Evolutionary conservation across 1,140 invertebrate genomes (phyloP).

Genomic region (Sinella curviseta): DNA sequence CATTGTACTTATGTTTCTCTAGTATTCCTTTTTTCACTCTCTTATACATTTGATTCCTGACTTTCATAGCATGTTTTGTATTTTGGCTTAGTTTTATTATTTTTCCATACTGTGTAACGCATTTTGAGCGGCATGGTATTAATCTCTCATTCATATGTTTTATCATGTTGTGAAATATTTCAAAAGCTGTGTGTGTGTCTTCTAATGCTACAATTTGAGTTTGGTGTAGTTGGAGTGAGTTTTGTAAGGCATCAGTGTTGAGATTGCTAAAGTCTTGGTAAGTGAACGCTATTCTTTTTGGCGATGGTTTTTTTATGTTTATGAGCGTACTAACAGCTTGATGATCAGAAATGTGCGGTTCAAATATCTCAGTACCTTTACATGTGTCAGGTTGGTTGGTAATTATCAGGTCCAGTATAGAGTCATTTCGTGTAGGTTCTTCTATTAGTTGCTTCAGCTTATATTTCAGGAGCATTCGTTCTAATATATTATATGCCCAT

Average conservation of each 20-base stretch:
- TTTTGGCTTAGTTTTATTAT: not conserved
- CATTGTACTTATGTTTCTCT: no score
- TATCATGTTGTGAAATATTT: no score
- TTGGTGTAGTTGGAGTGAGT: not conserved
- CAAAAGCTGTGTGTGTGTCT: not conserved
- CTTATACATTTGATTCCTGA: no score
- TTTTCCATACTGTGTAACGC: not conserved
- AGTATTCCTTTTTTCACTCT: no score
- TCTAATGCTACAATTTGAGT: not conserved
- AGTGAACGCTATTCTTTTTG: not conserved
- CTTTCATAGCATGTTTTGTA: not conserved
- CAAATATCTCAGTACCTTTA: not conserved
- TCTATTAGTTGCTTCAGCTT: not conserved
- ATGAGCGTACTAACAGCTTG: not conserved
- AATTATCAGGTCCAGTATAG: not conserved
- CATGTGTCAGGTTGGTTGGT: not conserved
- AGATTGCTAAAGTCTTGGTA: not conserved
- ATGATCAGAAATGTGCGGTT: not conserved
- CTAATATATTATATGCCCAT: not conserved
- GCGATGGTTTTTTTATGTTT: not conserved
- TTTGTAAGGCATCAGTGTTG: no score
- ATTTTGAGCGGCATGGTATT: not conserved
- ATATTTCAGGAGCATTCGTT: not conserved
- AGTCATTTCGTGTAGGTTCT: not conserved
- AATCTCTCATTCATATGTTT: no score